A percentile compares a stretch with the other conserved stretches of the same genome.
These are phyloP conservation scores for Oceanodroma tethys DNA, from an alignment of 2,113 vertebrate genomes.

Conservation along the genomic window DNA sequence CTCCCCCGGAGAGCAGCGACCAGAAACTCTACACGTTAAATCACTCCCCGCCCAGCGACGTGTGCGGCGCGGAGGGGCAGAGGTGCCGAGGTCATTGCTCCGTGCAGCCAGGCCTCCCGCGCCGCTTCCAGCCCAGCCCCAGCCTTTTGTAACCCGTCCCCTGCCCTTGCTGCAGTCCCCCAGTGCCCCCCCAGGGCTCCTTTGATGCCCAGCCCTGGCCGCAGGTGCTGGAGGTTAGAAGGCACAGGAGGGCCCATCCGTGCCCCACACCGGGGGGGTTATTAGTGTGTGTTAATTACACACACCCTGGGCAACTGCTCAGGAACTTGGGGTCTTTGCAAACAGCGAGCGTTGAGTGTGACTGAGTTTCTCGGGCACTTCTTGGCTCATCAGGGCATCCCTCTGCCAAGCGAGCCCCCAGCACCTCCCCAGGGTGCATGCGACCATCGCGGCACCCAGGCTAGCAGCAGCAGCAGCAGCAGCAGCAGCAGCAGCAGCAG, in stretches of 20 bases:
- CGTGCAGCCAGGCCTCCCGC: background rate
- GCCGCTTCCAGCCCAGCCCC: background rate
- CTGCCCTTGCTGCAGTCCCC: background rate
- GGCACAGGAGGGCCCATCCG: background rate
- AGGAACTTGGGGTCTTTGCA: background rate
- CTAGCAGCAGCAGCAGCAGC: background rate
- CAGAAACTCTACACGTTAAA: background rate
- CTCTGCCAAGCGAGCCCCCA: background rate
- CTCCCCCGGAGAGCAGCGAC: background rate
- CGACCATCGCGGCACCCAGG: background rate
- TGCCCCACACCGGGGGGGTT: background rate
- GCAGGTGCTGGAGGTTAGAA: background rate
- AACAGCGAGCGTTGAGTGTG: background rate
- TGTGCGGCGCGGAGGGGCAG: background rate
- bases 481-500: no score
- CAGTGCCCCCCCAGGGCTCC: background rate
- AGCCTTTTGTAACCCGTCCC: fast-evolving
- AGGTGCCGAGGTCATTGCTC: background rate
- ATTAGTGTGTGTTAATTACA: background rate
- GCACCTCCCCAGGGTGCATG: background rate
- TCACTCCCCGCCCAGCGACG: background rate
- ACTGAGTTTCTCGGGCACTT: no score
- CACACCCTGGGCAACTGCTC: no score
- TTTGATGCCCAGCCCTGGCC: background rate
- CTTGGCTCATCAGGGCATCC: background rate